These are phyloP conservation scores for Ctenicera cuprea DNA, from an alignment of 2,888 invertebrate genomes.

Conservation along the genomic window DNA sequence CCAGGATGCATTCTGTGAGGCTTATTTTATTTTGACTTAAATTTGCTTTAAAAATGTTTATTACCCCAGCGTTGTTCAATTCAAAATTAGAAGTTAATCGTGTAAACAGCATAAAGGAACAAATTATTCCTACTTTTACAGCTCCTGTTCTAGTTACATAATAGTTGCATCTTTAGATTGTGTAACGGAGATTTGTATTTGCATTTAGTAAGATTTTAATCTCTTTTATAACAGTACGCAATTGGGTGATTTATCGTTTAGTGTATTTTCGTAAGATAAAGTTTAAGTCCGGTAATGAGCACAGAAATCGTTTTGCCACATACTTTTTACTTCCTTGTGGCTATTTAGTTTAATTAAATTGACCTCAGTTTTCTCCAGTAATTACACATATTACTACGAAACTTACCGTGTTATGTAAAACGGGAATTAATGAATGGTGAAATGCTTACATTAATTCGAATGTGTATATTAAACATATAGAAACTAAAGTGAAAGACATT, in stretches of 20 bases:
- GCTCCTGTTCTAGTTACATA: neutral
- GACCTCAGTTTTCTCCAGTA: neutral
- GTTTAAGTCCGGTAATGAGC: slow-evolving; percentile 15
- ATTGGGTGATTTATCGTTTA: slow-evolving; percentile 20
- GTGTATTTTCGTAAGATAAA: slow-evolving; percentile 1
- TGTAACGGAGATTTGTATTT: slow-evolving; percentile 21
- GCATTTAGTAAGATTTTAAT: slow-evolving; percentile 15
- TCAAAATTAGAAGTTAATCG: no score
- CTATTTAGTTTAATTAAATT: slow-evolving; percentile 24
- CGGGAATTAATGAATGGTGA: slow-evolving; percentile 7
- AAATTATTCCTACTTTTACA: neutral
- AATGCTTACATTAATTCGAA: neutral
- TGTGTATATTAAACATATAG: no score
- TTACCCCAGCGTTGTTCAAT: no score
- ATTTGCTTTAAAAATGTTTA: no score
- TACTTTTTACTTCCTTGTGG: slow-evolving; percentile 4
- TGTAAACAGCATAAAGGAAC: no score
- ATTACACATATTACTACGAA: slow-evolving; percentile 8
- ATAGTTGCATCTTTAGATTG: slow-evolving; percentile 8
- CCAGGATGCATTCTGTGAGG: no score
- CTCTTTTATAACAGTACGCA: slow-evolving; percentile 22
- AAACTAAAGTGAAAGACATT: no score
- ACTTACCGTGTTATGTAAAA: slow-evolving; percentile 26
- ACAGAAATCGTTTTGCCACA: slow-evolving; percentile 3
- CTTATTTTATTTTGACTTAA: no score